phyloP scores from a whole-genome alignment of 2,797 vertebrate species.

The Oceanodroma leucorhoa region DNA sequence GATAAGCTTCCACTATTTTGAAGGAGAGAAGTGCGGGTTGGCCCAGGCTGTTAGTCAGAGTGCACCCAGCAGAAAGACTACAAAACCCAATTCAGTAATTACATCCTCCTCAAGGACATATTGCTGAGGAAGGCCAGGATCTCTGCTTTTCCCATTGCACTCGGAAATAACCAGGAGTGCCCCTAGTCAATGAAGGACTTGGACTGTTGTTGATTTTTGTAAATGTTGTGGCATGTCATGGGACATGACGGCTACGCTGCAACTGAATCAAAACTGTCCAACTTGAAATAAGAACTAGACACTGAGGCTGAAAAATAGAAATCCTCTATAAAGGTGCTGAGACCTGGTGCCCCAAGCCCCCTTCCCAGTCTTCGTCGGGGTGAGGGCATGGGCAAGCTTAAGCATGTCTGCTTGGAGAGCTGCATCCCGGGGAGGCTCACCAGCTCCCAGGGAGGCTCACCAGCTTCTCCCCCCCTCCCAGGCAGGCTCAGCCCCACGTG shows the following conservation, averaged over 20 bases:
- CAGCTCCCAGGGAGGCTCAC: neutral
- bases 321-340: neutral
- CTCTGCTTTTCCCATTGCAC: neutral
- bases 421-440: neutral
- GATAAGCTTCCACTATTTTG: neutral
- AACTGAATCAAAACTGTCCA: neutral
- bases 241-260: accelerated
- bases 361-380: neutral
- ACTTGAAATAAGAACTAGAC: neutral
- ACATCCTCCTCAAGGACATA: neutral
- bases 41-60: neutral
- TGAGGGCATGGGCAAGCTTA: neutral
- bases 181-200: neutral
- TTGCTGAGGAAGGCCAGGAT: neutral
- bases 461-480: neutral
- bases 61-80: neutral
- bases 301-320: neutral
- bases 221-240: neutral
- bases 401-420: neutral
- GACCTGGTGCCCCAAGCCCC: neutral
- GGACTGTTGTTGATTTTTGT: neutral
- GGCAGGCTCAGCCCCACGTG: neutral
- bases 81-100: neutral
- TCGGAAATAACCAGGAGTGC: neutral
- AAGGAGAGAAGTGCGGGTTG: neutral